A percentile compares a stretch with the other conserved stretches of the same genome.
These are phyloP conservation scores for Linepithema humile DNA, from an alignment of 1,140 invertebrate genomes.

Conservation along the genomic window DNA sequence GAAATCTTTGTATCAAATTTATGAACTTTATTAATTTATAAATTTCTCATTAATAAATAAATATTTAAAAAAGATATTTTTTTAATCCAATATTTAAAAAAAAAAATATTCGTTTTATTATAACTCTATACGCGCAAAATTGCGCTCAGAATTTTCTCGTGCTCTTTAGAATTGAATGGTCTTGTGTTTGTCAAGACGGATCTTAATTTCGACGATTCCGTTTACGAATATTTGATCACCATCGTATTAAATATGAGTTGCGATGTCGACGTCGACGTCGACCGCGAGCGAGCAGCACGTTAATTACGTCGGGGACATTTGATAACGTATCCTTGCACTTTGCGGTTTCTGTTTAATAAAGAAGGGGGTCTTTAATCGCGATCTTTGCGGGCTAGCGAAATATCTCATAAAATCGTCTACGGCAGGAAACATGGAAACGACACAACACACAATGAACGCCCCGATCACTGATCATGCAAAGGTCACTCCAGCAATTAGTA, in stretches of 20 bases:
- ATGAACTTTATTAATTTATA: conserved; percentile 23
- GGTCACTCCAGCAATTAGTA: conserved; percentile 72
- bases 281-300: neutral
- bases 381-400: conserved; percentile 26
- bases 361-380: conserved; percentile 17
- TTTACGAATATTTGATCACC: neutral
- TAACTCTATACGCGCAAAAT: neutral
- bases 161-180: conserved; percentile 16
- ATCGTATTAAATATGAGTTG: neutral
- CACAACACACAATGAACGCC: conserved; percentile 58
- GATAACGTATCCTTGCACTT: conserved; percentile 11
- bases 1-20: neutral
- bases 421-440: conserved; percentile 61
- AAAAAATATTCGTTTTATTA: neutral
- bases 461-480: conserved; percentile 73
- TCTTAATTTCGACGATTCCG: conserved; percentile 1
- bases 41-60: conserved; percentile 4
- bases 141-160: neutral
- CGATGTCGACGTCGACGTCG: neutral
- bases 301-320: conserved; percentile 40
- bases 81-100: neutral
- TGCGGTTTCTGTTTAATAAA: conserved; percentile 37
- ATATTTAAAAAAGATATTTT: neutral
- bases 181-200: neutral
- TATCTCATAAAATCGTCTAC: conserved; percentile 58